These are phyloP conservation scores for Patiria miniata DNA, from an alignment of 35 echinoderm and acorn worm species.

Conservation along the genomic window DNA sequence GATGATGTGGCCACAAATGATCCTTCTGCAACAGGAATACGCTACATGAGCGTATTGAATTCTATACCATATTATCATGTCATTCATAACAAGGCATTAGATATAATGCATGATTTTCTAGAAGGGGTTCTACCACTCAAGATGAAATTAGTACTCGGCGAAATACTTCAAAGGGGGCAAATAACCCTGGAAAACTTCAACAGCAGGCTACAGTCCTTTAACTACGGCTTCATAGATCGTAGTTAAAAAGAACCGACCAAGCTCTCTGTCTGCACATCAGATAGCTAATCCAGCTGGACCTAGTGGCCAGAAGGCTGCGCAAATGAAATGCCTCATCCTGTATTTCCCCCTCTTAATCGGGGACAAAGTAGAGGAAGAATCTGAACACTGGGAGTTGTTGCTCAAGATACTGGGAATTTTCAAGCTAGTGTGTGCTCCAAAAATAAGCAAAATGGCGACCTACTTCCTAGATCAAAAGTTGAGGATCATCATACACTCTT, in stretches of 20 bases:
- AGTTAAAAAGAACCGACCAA: constrained; percentile 55
- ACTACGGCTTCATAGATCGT: constrained; percentile 34
- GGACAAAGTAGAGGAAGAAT: constrained; percentile 1
- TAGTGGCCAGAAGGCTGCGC: neutral
- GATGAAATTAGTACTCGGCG: constrained; percentile 42
- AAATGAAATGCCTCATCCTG: neutral
- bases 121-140: constrained; percentile 54
- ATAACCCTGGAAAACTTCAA: constrained; percentile 54
- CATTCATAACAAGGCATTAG: constrained; percentile 43
- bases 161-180: constrained; percentile 9
- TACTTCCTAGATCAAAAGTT: constrained; percentile 37
- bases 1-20: constrained; percentile 9
- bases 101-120: constrained; percentile 69
- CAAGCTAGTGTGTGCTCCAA: constrained; percentile 53
- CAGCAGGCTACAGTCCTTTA: constrained; percentile 34
- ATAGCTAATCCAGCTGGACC: constrained; percentile 7
- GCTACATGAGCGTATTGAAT: constrained; percentile 35
- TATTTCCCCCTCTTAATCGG: neutral
- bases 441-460: constrained; percentile 44
- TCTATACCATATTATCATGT: constrained; percentile 62
- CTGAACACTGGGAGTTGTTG: constrained; percentile 65
- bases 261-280: neutral
- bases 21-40: constrained; percentile 46
- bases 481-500: constrained; percentile 68
- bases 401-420: constrained; percentile 45